Conservation (phyloP, 2,888 invertebrate species). For the Cremastinae sp. region DNA sequence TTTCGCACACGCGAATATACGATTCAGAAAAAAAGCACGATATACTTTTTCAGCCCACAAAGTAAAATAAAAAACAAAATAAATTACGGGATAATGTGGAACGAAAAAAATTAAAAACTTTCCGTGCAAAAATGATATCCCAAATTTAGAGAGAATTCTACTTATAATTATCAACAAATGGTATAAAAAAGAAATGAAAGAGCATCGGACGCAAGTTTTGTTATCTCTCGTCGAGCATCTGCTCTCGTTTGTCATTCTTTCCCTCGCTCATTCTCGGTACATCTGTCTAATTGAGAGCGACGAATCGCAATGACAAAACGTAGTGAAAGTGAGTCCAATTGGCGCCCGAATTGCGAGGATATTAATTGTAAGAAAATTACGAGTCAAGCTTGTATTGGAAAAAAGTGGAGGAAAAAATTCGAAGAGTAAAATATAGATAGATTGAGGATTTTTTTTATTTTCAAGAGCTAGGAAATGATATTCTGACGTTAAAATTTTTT, state of each 20-base stretch:
- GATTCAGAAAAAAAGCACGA: too few species aligned
- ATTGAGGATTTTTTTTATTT: too few species aligned
- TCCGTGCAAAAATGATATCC: slow-evolving; percentile 18
- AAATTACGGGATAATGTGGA: slow-evolving; percentile 23
- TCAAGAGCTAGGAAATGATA: too few species aligned
- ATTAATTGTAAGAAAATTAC: too few species aligned
- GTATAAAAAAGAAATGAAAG: slow-evolving; percentile 6
- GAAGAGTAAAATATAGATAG: too few species aligned
- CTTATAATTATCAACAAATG: not conserved
- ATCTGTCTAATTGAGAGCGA: slow-evolving; percentile 68
- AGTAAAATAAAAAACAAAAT: slow-evolving; percentile 33
- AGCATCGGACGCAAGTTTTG: slow-evolving; percentile 51
- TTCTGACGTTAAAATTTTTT: too few species aligned
- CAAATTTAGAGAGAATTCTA: not conserved
- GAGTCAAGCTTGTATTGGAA: too few species aligned
- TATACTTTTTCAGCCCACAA: slow-evolving; percentile 41
- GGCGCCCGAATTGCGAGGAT: too few species aligned
- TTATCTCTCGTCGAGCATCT: slow-evolving; percentile 62
- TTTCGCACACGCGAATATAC: slow-evolving; percentile 7
- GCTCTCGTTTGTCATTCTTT: slow-evolving; percentile 65
- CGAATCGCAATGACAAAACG: slow-evolving; percentile 17
- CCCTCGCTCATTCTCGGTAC: too few species aligned
- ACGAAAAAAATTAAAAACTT: slow-evolving; percentile 22
- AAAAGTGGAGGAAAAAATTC: too few species aligned
- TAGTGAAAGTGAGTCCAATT: slow-evolving; percentile 23